phyloP scores from a whole-genome alignment of 2,113 vertebrate species.

The Sigmodon hispidus region DNA sequence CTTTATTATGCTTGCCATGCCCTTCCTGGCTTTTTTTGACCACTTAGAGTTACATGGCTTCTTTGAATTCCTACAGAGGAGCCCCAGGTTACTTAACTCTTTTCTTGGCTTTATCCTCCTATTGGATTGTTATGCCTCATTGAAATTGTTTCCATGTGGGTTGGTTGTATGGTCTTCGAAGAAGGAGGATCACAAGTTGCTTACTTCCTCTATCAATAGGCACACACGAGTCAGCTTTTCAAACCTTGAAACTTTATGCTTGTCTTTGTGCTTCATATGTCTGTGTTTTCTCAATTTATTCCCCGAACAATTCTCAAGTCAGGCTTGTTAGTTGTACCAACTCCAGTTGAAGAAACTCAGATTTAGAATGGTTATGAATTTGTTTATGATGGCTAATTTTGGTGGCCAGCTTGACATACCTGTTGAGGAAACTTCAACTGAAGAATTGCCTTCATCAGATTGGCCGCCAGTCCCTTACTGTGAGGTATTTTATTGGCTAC shows the following conservation, averaged over 20 bases:
- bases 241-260: background rate
- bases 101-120: background rate
- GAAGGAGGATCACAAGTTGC: background rate
- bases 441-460: background rate
- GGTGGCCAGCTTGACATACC: background rate
- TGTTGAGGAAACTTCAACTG: background rate
- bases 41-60: background rate
- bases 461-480: background rate
- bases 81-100: background rate
- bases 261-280: background rate
- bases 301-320: background rate
- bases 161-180: background rate
- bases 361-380: background rate
- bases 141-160: background rate
- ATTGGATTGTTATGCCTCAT: background rate
- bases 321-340: background rate
- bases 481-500: background rate
- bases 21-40: background rate
- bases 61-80: background rate
- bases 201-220: background rate
- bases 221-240: background rate
- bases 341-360: constrained; percentile 26
- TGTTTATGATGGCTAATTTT: background rate
- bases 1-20: background rate
- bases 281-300: background rate